Evolutionary conservation across 2,797 vertebrate species (phyloP).

Genomic region (Toxotes lorentzi): DNA sequence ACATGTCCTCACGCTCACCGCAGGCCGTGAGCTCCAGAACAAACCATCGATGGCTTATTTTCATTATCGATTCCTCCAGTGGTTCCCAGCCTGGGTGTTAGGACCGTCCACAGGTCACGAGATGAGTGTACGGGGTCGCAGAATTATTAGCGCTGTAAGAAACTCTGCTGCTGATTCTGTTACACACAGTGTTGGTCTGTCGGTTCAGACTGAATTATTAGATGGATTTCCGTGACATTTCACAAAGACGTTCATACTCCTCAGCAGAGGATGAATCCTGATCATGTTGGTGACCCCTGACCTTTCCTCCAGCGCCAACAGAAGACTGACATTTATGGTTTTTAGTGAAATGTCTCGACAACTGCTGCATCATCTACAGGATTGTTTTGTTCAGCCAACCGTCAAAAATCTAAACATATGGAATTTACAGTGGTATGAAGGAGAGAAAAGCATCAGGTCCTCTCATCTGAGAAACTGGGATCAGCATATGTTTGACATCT

Average conservation of each 20-base stretch:
- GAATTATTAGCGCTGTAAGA: no score
- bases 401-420: background rate
- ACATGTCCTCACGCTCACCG: constrained; percentile 1
- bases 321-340: background rate
- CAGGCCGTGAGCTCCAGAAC: constrained; percentile 23
- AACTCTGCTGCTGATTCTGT: no score
- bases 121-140: no score
- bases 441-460: background rate
- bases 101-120: no score
- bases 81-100: background rate
- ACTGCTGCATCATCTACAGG: background rate
- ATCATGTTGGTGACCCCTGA: background rate
- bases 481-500: background rate
- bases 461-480: background rate
- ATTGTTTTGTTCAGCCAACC: background rate
- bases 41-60: constrained; percentile 24
- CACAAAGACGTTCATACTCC: background rate
- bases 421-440: background rate
- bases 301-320: background rate
- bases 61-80: background rate
- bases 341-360: background rate
- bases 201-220: background rate
- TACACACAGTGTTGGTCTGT: background rate
- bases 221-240: background rate
- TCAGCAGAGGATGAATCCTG: background rate